Conservation (phyloP, 2,888 invertebrate species). For the Trachelus iudaicus region DNA sequence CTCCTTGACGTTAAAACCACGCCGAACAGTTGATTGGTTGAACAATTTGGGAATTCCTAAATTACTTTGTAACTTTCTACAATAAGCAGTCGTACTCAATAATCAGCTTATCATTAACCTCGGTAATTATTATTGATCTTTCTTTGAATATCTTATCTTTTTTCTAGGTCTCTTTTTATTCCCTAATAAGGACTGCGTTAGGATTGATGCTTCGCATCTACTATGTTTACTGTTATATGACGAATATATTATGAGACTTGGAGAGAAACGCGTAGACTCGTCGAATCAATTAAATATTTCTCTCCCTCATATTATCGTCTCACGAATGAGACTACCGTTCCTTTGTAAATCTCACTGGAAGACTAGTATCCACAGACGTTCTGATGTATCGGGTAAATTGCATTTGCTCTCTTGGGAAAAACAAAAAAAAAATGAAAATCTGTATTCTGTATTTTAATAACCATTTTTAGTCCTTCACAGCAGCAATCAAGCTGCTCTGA, state of each 20-base stretch:
- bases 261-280: constrained; percentile 33
- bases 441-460: not conserved
- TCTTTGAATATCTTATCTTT: constrained; percentile 16
- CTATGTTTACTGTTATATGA: constrained; percentile 68
- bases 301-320: constrained; percentile 65
- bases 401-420: not conserved
- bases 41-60: constrained; percentile 12
- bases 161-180: constrained; percentile 68
- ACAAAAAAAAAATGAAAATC: not conserved
- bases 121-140: constrained; percentile 7
- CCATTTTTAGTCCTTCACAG: constrained; percentile 19
- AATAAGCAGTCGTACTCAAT: not conserved
- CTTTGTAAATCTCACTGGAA: constrained; percentile 66
- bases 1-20: not conserved
- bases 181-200: constrained; percentile 68
- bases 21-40: constrained; percentile 7
- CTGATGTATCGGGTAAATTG: constrained; percentile 51
- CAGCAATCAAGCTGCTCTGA: constrained; percentile 35
- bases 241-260: constrained; percentile 58
- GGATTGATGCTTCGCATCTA: constrained; percentile 67
- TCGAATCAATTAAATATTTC: constrained; percentile 59
- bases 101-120: constrained; percentile 6
- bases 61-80: constrained; percentile 6
- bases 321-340: constrained; percentile 67
- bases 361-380: constrained; percentile 62